Conservation (phyloP, 2,888 invertebrate species). For the Laspeyria flexula region DNA sequence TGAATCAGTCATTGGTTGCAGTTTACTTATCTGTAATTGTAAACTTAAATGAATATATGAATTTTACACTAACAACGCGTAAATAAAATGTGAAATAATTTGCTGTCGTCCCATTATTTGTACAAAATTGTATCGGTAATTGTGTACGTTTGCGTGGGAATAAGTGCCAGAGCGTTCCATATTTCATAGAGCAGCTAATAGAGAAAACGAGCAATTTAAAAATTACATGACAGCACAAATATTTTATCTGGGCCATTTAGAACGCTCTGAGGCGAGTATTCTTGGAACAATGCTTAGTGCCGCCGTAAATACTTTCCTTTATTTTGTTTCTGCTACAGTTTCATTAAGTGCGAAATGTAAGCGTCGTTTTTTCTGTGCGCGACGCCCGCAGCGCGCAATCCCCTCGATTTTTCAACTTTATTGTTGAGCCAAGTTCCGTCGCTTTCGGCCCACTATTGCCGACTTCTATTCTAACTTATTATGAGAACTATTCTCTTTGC, state of each 20-base stretch:
- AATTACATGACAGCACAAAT: constrained; percentile 56
- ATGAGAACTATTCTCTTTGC: constrained; percentile 56
- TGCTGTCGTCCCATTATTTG: no score
- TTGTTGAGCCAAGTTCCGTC: constrained; percentile 72
- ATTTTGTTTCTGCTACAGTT: constrained; percentile 82
- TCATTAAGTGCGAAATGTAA: constrained; percentile 84
- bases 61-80: no score
- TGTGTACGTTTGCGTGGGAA: neutral
- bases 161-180: neutral
- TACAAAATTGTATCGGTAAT: no score
- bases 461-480: constrained; percentile 64
- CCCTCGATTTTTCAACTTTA: constrained; percentile 82
- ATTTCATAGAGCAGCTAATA: constrained; percentile 32
- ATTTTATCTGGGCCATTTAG: constrained; percentile 69
- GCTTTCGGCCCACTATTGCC: constrained; percentile 50
- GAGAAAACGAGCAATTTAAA: constrained; percentile 43
- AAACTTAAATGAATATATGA: no score
- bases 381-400: constrained; percentile 72
- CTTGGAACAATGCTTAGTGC: constrained; percentile 73
- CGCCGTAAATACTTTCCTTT: constrained; percentile 77
- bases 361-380: constrained; percentile 76
- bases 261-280: constrained; percentile 59
- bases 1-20: no score
- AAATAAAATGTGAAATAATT: no score
- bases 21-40: no score